phyloP scores from a whole-genome alignment of 2,888 invertebrate species.

The Schizaphis graminum region DNA sequence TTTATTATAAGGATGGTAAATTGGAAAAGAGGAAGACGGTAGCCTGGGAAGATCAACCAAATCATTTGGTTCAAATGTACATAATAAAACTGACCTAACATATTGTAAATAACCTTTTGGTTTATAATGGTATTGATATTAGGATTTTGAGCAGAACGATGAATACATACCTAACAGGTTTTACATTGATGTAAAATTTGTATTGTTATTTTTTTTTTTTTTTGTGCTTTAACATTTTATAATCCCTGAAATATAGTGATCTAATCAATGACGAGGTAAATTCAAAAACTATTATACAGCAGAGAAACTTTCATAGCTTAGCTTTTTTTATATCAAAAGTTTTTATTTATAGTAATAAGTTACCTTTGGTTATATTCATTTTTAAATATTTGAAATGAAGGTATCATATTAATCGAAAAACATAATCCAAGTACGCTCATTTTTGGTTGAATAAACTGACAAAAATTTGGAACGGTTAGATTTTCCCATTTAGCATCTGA shows the following conservation, averaged over 20 bases:
- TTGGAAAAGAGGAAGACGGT: too few species aligned
- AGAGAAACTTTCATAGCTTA: neutral
- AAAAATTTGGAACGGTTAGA: neutral
- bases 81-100: too few species aligned
- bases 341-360: neutral
- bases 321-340: neutral
- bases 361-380: conserved; percentile 27
- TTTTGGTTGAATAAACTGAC: conserved; percentile 6
- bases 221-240: too few species aligned
- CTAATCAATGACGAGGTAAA: neutral
- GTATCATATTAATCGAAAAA: conserved; percentile 32
- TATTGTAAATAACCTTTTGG: too few species aligned
- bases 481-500: conserved; percentile 25
- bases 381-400: neutral
- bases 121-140: too few species aligned
- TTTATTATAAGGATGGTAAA: too few species aligned
- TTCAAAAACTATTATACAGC: neutral
- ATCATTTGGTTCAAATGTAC: too few species aligned
- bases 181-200: too few species aligned
- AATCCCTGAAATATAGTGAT: neutral
- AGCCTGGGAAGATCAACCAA: too few species aligned
- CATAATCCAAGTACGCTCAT: neutral
- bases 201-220: too few species aligned
- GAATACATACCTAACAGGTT: too few species aligned
- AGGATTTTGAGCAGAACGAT: too few species aligned